phyloP scores from a whole-genome alignment of 2,113 vertebrate genomes.

The Machaerirhynchus nigripectus region DNA sequence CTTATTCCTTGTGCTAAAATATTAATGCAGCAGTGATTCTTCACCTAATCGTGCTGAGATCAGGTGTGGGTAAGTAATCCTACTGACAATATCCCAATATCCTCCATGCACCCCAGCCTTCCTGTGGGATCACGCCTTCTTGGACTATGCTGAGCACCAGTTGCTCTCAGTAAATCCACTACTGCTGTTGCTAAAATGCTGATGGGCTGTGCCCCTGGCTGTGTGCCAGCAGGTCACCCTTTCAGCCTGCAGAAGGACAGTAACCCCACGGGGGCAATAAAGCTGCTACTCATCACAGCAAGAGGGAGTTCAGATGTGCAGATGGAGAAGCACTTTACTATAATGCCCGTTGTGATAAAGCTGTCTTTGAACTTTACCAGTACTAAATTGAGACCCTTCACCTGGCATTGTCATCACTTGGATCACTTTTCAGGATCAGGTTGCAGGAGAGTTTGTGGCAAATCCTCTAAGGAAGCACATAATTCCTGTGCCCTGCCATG shows the following conservation, averaged over 20 bases:
- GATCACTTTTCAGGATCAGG: not conserved
- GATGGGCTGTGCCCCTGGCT: not conserved
- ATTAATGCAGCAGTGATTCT: constrained; percentile 10
- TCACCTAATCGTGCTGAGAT: not conserved
- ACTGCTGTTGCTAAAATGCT: not conserved
- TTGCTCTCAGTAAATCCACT: not conserved
- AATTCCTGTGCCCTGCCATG: not conserved
- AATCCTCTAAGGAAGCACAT: not conserved
- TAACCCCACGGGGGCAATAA: not conserved
- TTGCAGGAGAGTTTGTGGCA: not conserved
- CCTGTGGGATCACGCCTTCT: not conserved
- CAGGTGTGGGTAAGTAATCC: not conserved
- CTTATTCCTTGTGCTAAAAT: constrained; percentile 14
- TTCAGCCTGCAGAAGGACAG: not conserved
- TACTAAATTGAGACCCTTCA: not conserved
- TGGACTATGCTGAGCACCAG: not conserved
- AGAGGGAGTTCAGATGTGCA: not conserved
- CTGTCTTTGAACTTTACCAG: not conserved
- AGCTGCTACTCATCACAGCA: not conserved
- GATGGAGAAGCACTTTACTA: not conserved
- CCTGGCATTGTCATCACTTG: not conserved
- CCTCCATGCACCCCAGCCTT: not conserved
- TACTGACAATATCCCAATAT: not conserved
- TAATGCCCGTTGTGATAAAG: not conserved
- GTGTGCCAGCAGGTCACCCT: not conserved